phyloP scores from a whole-genome alignment of 2,797 vertebrate genomes.

The Phataginus tricuspis region DNA sequence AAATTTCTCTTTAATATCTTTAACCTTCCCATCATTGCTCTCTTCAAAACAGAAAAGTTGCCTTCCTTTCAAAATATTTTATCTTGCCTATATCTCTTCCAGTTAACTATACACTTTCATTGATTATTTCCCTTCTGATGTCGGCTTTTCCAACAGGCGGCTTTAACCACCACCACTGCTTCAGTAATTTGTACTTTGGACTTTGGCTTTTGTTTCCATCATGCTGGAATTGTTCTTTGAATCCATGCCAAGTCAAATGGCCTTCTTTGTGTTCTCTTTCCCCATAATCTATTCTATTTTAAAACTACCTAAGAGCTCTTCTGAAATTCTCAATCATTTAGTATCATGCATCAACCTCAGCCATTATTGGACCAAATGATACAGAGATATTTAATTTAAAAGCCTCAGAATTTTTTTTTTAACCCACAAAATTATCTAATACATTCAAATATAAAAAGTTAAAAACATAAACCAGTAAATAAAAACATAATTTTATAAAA shows the following conservation, averaged over 20 bases:
- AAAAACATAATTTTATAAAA: slow-evolving; percentile 20
- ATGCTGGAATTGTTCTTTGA: not conserved
- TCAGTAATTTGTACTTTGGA: not conserved
- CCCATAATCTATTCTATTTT: not conserved
- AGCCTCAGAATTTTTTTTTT: not conserved
- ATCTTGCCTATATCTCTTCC: not conserved
- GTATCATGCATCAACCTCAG: not conserved
- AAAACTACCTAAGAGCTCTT: not conserved
- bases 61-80: not conserved
- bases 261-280: not conserved
- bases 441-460: not conserved
- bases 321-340: slow-evolving; percentile 14
- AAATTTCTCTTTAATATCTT: not conserved
- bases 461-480: not conserved
- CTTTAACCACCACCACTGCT: not conserved
- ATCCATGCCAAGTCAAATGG: not conserved
- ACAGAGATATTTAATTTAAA: not conserved
- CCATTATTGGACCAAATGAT: not conserved
- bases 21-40: not conserved
- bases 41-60: not conserved
- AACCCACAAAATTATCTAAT: not conserved
- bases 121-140: not conserved
- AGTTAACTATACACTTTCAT: not conserved
- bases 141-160: not conserved
- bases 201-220: not conserved